Percentiles rank a stretch among this genome's conserved stretches.
phyloP scores from a whole-genome alignment of 2,113 vertebrate species.

The Pagrus major region DNA sequence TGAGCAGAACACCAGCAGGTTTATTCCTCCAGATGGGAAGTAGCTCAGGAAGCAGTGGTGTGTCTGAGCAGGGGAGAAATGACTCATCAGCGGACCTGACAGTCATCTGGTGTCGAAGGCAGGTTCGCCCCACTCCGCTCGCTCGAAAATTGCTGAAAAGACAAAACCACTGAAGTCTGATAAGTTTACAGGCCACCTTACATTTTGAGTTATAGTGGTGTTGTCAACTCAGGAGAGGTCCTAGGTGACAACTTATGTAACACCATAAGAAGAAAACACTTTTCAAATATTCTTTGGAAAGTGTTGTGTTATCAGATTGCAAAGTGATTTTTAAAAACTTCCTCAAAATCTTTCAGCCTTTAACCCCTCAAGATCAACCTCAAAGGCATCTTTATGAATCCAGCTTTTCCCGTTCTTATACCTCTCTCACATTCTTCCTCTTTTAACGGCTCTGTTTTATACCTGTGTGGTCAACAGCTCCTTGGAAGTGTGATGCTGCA shows the following conservation, averaged over 20 bases:
- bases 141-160: background rate
- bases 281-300: background rate
- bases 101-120: constrained; percentile 18
- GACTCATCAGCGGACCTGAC: constrained; percentile 31
- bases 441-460: no score
- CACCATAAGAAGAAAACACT: background rate
- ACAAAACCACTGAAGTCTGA: background rate
- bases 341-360: background rate
- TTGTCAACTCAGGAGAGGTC: background rate
- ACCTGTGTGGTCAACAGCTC: constrained; percentile 16
- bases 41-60: constrained; percentile 46
- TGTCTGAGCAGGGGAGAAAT: constrained; percentile 50
- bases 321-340: background rate
- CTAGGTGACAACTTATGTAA: constrained; percentile 4
- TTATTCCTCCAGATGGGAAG: constrained; percentile 29
- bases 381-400: no score
- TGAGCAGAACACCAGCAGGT: constrained; percentile 42
- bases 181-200: background rate
- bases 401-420: no score
- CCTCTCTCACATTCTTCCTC: no score
- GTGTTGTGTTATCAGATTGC: background rate
- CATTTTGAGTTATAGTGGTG: background rate
- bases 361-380: background rate
- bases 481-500: constrained; percentile 5
- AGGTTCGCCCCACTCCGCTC: background rate